Evolutionary conservation across 2,797 vertebrate genomes (phyloP).

Genomic region (Buphagus erythrorhynchus): DNA sequence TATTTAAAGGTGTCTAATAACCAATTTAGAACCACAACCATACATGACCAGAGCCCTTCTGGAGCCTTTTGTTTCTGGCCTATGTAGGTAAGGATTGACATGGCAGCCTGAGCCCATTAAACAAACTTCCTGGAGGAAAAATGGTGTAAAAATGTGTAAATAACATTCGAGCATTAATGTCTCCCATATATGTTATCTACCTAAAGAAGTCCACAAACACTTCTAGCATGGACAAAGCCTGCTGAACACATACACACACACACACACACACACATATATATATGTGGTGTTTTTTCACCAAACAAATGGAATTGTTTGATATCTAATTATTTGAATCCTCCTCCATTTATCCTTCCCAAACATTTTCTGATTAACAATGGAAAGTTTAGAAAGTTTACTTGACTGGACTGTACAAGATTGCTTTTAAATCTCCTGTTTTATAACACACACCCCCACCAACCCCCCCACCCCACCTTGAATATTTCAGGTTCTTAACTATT

Average conservation of each 20-base stretch:
- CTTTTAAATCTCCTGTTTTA: neutral
- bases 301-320: neutral
- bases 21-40: fast-evolving
- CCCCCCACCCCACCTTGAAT: fast-evolving
- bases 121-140: neutral
- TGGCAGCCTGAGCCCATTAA: neutral
- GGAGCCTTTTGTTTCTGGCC: neutral
- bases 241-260: fast-evolving
- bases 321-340: neutral
- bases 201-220: neutral
- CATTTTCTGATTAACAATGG: neutral
- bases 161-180: neutral
- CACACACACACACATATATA: fast-evolving
- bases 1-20: neutral
- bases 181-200: neutral
- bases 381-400: neutral
- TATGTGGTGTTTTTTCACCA: fast-evolving
- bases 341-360: neutral
- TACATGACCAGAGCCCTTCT: neutral
- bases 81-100: neutral
- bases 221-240: neutral
- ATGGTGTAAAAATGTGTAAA: neutral
- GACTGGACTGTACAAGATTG: neutral
- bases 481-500: neutral
- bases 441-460: fast-evolving